Conservation (phyloP, 2,113 vertebrate genomes). For the Clarias macrocephalus region DNA sequence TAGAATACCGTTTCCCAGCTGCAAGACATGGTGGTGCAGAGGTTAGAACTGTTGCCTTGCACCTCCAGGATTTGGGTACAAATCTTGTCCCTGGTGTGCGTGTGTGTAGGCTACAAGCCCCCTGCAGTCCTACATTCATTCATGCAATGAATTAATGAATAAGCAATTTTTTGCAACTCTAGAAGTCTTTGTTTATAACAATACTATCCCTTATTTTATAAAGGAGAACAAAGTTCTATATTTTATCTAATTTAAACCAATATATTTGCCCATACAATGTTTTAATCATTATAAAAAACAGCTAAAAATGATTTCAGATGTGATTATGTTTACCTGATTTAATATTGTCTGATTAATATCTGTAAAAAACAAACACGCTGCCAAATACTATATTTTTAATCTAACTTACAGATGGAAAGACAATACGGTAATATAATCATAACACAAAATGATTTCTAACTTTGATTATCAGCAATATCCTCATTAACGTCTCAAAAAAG, state of each 20-base stretch:
- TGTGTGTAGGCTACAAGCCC: too few species aligned
- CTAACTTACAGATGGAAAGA: background rate
- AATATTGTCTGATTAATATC: background rate
- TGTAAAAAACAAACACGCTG: background rate
- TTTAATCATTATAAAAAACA: too few species aligned
- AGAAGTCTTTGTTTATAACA: background rate
- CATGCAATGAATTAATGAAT: too few species aligned
- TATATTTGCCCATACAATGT: too few species aligned
- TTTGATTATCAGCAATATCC: constrained; percentile 7
- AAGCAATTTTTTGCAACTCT: background rate
- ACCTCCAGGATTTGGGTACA: too few species aligned
- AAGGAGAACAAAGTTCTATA: background rate
- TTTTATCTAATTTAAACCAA: background rate
- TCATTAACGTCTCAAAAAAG: background rate
- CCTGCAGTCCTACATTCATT: too few species aligned
- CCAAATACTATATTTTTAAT: background rate
- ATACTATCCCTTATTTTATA: background rate
- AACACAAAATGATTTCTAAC: background rate
- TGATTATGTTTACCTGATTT: background rate
- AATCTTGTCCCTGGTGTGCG: too few species aligned
- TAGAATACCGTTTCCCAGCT: background rate
- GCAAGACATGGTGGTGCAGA: too few species aligned
- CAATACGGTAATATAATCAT: background rate
- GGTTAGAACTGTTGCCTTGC: too few species aligned
- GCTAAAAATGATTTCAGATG: background rate